Conservation (phyloP, 2,113 vertebrate species). For the Ptilonorhynchus violaceus region DNA sequence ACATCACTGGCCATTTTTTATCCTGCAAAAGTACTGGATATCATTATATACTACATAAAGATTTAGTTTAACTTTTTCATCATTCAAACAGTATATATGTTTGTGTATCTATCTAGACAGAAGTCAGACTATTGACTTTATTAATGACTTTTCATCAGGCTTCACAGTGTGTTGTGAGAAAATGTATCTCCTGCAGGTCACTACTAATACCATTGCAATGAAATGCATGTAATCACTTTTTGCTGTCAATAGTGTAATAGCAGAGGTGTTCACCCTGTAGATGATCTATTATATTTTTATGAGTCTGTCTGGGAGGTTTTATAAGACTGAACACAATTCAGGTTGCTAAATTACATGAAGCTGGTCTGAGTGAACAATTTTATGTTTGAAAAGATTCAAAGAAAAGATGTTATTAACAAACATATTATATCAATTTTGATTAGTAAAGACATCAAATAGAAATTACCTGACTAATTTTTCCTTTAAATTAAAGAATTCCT, state of each 20-base stretch:
- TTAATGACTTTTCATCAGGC: not conserved
- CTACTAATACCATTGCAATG: not conserved
- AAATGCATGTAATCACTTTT: constrained; percentile 9
- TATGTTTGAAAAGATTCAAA: not conserved
- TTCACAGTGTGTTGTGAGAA: not conserved
- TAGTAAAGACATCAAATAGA: not conserved
- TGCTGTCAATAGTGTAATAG: not conserved
- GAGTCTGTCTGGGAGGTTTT: not conserved
- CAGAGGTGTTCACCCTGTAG: not conserved
- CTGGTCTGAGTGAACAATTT: not conserved
- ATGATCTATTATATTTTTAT: constrained; percentile 1
- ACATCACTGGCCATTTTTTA: not conserved
- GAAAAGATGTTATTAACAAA: not conserved
- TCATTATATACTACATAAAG: not conserved
- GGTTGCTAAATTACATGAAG: not conserved
- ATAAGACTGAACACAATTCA: not conserved
- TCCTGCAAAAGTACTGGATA: not conserved
- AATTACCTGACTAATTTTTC: not conserved
- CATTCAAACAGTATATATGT: not conserved
- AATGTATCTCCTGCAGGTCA: constrained; percentile 1
- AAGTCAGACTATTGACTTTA: not conserved
- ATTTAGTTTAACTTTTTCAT: not conserved
- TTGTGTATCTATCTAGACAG: not conserved
- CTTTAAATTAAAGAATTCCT: not conserved
- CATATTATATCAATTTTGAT: not conserved